A percentile compares a stretch with the other conserved stretches of the same genome.
Evolutionary conservation across 2,888 invertebrate species (phyloP).

Genomic region (Drosophila eohydei): DNA sequence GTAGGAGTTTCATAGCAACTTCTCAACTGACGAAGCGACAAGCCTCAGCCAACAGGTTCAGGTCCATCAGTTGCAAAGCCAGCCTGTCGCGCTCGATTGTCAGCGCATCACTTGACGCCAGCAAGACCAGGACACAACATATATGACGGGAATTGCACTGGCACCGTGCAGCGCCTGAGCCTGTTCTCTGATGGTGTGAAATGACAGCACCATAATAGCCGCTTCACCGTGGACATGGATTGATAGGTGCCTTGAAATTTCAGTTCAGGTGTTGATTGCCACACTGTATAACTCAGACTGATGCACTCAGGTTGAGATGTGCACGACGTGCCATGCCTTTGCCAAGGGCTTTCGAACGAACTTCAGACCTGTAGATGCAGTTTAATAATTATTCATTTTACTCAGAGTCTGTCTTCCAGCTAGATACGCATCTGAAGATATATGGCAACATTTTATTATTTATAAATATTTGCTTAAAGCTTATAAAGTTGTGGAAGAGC

Average conservation of each 20-base stretch:
- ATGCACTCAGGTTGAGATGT: no score
- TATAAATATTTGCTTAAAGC: not conserved
- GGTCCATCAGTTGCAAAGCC: not conserved
- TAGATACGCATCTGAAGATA: not conserved
- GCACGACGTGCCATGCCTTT: not conserved
- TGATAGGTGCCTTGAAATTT: conserved; percentile 6
- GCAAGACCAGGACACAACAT: not conserved
- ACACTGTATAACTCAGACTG: not conserved
- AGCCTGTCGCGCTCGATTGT: conserved; percentile 5
- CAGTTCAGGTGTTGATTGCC: conserved; percentile 4
- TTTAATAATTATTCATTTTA: not conserved
- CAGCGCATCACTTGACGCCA: conserved; percentile 3
- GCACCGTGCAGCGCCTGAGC: conserved; percentile 1
- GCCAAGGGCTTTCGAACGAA: not conserved
- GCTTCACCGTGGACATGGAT: conserved; percentile 6
- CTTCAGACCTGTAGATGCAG: not conserved
- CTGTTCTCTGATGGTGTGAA: conserved; percentile 9
- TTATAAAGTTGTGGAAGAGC: no score
- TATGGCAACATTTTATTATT: not conserved
- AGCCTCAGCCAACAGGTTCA: conserved; percentile 4
- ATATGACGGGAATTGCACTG: conserved; percentile 1
- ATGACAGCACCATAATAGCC: conserved; percentile 10
- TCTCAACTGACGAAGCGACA: conserved; percentile 5
- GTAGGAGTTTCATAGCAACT: not conserved
- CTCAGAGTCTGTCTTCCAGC: not conserved